phyloP scores from a whole-genome alignment of 2,797 vertebrate genomes.

The Coendou prehensilis region DNA sequence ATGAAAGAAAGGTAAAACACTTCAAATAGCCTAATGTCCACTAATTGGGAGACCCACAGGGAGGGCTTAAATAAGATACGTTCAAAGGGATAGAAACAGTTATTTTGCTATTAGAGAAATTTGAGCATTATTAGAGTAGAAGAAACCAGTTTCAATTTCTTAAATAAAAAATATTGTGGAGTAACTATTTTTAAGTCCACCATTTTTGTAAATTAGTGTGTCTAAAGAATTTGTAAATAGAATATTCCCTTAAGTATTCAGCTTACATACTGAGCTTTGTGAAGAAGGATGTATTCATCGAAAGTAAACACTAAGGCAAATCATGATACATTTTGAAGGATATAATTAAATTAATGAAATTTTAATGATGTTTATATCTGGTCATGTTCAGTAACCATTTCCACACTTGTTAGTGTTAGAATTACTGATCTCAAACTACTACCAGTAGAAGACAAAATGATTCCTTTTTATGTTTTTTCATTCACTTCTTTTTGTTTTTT shows the following conservation, averaged over 20 bases:
- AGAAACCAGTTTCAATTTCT: not conserved
- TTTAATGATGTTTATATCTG: conserved; percentile 13
- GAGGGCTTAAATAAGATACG: not conserved
- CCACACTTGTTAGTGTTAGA: conserved; percentile 8
- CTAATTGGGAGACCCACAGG: not conserved
- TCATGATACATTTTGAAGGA: not conserved
- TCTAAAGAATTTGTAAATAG: not conserved
- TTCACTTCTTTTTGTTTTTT: too few relatives aligned
- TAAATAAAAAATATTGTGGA: not conserved
- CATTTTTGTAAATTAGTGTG: not conserved
- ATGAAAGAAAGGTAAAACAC: not conserved
- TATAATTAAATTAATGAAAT: conserved; percentile 24
- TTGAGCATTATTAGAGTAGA: not conserved
- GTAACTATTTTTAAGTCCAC: not conserved
- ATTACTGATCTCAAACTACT: not conserved
- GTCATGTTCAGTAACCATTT: not conserved
- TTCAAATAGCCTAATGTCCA: not conserved
- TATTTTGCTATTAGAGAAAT: not conserved
- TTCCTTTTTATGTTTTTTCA: not conserved
- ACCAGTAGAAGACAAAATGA: not conserved
- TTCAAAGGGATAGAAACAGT: not conserved
- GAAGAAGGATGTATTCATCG: conserved; percentile 26
- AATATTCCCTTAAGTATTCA: not conserved
- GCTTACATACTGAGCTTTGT: not conserved
- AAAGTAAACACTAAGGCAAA: conserved; percentile 60